These are phyloP conservation scores for Chamaea fasciata DNA, from an alignment of 2,113 vertebrate genomes.

Conservation along the genomic window DNA sequence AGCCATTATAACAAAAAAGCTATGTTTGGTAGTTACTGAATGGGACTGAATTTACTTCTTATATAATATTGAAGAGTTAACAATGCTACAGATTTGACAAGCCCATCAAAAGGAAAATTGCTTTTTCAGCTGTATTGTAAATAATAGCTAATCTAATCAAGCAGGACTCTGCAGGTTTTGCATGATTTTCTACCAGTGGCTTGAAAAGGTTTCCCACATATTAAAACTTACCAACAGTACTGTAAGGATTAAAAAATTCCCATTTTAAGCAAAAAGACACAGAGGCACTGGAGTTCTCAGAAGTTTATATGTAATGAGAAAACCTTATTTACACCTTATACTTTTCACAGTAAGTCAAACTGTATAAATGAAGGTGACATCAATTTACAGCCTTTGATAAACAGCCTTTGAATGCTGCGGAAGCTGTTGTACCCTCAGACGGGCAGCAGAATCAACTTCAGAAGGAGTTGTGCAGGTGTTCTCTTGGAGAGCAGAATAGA, in stretches of 20 bases:
- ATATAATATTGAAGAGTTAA: not conserved
- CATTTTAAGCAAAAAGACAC: not conserved
- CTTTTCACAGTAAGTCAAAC: not conserved
- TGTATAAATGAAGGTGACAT: not conserved
- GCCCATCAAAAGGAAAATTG: not conserved
- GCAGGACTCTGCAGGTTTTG: not conserved
- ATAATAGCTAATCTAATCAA: not conserved
- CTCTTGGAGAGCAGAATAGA: not conserved
- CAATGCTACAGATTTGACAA: not conserved
- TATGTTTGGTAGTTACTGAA: not conserved
- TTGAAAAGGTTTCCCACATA: not conserved
- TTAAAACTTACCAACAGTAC: not conserved
- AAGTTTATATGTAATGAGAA: not conserved
- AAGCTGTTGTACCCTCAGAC: not conserved
- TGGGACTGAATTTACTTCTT: not conserved
- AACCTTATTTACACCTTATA: accelerated
- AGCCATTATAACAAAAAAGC: not conserved
- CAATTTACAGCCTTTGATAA: not conserved
- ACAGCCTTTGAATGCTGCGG: not conserved
- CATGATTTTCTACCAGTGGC: not conserved
- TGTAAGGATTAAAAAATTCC: not conserved
- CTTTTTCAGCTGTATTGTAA: not conserved
- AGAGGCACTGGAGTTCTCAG: not conserved
- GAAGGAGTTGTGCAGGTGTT: not conserved
- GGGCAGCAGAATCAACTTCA: not conserved